Evolutionary conservation across 2,113 vertebrate genomes (phyloP), one percentile per base, ranked within the genome.

Genomic region (Mirounga angustirostris): DNA sequence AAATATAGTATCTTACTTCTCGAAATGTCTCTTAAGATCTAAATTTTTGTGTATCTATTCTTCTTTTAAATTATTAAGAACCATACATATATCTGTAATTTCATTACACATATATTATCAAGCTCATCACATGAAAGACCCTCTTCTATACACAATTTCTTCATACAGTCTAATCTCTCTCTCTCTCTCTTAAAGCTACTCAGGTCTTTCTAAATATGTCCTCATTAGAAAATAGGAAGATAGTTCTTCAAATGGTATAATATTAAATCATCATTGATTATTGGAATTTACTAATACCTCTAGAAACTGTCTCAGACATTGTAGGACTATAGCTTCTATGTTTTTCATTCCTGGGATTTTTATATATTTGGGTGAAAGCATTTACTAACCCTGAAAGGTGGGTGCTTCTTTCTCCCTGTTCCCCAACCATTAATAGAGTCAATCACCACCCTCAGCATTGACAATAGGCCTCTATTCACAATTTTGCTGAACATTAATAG

Each of bases 61-160:
- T 24, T n/a, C 69, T 90, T 87, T 90, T 56, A 94, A 91, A 71
- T 91, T 82, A 69, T 79, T 67, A 86, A 81, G 26, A 54, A 73
- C 4, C 67, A 82, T 28, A 79, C 13, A 2, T 5, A 67, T 79
- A 18, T 36, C 85, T 91, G 0, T 79, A 93, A 84, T 93, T 93
- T 65, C 13, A 73, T 54, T 92, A 15, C 15, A 81, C 92, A n/a
- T 36, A 19, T 56, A 16, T 43, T 74, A 71, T 59, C 33, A 2
- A 81, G 24, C 2, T 33, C 9, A 81, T 83, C 16, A 61, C 9
- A 67, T 63, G n/a, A 63, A 76, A 50, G 40, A 78, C 11, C 50
- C 4, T 30, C 22, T 76, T 92, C 61, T 50, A 3, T 24, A 63
- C 46, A n/a, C 19, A 54, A 90, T 5, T 26, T 59, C 14, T 61